phyloP scores from a whole-genome alignment of 2,888 invertebrate genomes.

The Hirudinaria manillensis region DNA sequence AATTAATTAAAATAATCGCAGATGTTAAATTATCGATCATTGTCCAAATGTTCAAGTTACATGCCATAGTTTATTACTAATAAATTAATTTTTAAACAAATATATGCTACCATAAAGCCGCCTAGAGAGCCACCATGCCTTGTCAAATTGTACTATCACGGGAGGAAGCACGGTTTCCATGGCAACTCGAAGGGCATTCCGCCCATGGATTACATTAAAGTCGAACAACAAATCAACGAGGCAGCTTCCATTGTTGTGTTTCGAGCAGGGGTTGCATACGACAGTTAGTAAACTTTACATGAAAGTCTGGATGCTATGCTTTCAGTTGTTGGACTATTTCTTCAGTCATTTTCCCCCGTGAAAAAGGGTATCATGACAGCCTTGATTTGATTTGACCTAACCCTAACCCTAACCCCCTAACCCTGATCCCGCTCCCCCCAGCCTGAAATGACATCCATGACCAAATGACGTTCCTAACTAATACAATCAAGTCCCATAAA shows the following conservation, averaged over 20 bases:
- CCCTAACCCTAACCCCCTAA: too few species aligned
- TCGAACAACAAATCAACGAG: constrained; percentile 54
- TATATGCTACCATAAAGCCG: not conserved
- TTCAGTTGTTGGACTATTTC: not conserved
- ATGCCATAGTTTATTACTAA: not conserved
- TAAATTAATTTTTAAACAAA: not conserved
- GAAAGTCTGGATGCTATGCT: not conserved
- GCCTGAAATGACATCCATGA: too few species aligned
- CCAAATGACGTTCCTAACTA: too few species aligned
- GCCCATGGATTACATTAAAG: constrained; percentile 45
- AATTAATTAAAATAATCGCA: not conserved
- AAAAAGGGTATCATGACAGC: too few species aligned
- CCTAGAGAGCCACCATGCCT: constrained; percentile 44
- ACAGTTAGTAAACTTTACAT: constrained; percentile 38
- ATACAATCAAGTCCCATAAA: too few species aligned
- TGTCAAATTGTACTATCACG: constrained; percentile 50
- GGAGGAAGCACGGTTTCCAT: constrained; percentile 47
- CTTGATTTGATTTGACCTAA: too few species aligned
- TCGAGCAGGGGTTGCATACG: constrained; percentile 45
- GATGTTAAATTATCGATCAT: not conserved
- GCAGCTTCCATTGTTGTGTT: constrained; percentile 53
- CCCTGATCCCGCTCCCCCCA: too few species aligned
- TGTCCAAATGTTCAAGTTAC: not conserved
- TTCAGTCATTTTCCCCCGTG: not conserved
- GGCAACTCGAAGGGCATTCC: constrained; percentile 38